Percentiles rank a stretch among this genome's conserved stretches.
These are phyloP conservation scores for Echinarachnius parma DNA, from an alignment of 53 echinoderm and acorn worm genomes.

Conservation along the genomic window DNA sequence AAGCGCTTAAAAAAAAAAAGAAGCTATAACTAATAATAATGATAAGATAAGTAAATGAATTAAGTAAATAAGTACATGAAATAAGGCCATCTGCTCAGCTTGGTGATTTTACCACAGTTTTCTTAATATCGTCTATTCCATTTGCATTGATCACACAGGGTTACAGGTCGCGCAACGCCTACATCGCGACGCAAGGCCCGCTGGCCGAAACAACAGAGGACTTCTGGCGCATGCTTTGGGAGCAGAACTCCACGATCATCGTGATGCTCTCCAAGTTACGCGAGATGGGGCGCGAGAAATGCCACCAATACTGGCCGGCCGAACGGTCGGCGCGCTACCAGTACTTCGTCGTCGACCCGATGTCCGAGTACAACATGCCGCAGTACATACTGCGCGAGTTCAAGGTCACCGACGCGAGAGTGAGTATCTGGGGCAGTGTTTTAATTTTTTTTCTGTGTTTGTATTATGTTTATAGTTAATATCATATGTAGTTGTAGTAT, in stretches of 20 bases:
- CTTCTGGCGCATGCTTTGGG: constrained; percentile 99
- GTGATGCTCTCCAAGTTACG: constrained; percentile 93
- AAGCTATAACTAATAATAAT: too few relatives aligned
- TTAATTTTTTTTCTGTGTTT: not conserved
- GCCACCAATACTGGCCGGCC: constrained; percentile 96
- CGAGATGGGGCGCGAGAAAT: constrained; percentile 93
- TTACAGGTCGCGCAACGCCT: constrained; percentile 85
- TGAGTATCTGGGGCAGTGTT: constrained; percentile 10
- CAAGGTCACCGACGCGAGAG: constrained; percentile 98
- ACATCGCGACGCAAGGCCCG: constrained; percentile 93
- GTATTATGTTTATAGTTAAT: not conserved
- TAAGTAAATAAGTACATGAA: too few relatives aligned
- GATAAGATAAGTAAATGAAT: too few relatives aligned
- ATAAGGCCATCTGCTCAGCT: too few relatives aligned
- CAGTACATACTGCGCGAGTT: constrained; percentile 95
- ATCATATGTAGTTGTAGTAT: not conserved
- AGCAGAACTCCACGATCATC: constrained; percentile 96
- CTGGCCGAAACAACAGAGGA: constrained; percentile 97
- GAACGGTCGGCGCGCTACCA: constrained; percentile 95
- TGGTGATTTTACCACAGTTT: not conserved
- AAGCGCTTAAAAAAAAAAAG: too few relatives aligned
- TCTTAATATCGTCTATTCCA: not conserved
- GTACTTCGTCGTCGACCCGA: constrained; percentile 98
- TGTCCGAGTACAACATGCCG: constrained; percentile 99
- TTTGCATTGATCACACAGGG: constrained; percentile 43